These are phyloP conservation scores for Sinocyclocheilus anshuiensis DNA, from an alignment of 2,113 vertebrate species.

Conservation along the genomic window DNA sequence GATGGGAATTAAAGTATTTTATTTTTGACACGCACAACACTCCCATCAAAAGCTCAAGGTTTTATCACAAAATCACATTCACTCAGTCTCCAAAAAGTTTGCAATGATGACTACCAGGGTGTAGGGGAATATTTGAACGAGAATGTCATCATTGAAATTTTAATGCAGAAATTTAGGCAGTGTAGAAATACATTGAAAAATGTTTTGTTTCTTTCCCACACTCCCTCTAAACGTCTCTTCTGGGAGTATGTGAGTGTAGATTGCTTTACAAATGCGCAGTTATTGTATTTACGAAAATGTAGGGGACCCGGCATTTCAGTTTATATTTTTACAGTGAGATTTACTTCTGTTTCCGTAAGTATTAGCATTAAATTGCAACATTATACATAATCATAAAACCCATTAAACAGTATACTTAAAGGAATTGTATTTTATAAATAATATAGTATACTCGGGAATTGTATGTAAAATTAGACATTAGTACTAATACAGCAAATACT, in stretches of 20 bases:
- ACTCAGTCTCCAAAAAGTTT: not conserved
- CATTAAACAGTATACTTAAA: too few relatives aligned
- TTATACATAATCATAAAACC: too few relatives aligned
- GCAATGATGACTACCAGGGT: not conserved
- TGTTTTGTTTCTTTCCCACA: too few relatives aligned
- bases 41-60: not conserved
- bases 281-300: too few relatives aligned
- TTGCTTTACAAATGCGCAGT: too few relatives aligned
- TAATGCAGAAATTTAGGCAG: not conserved
- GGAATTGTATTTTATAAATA: not conserved
- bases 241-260: too few relatives aligned
- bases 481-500: not conserved
- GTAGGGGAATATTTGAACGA: not conserved
- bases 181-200: too few relatives aligned
- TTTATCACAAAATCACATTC: not conserved
- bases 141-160: not conserved
- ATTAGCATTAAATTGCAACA: too few relatives aligned
- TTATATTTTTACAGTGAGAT: too few relatives aligned
- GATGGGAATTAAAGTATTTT: not conserved
- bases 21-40: not conserved
- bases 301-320: too few relatives aligned
- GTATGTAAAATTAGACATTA: not conserved
- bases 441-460: not conserved
- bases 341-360: too few relatives aligned
- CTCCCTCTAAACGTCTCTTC: too few relatives aligned